These are phyloP conservation scores for Rhingia campestris DNA, from an alignment of 2,888 invertebrate species.

Conservation along the genomic window DNA sequence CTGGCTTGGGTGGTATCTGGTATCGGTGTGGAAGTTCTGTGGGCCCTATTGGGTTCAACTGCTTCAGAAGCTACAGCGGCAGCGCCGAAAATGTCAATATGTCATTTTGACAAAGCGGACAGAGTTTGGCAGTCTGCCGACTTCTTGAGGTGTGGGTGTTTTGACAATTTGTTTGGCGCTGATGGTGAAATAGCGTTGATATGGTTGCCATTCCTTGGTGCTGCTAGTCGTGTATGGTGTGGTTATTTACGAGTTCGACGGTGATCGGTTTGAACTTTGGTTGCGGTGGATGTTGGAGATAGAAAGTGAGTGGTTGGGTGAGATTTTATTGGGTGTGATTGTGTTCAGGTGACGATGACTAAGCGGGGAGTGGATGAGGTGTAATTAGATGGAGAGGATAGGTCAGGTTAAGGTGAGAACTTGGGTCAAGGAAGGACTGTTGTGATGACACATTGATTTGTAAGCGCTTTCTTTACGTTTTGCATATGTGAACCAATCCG, in stretches of 20 bases:
- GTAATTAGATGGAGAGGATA: background rate
- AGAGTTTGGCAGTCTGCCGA: constrained; percentile 22
- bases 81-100: constrained; percentile 58
- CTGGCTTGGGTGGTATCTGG: constrained; percentile 46
- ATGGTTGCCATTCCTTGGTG: constrained; percentile 12
- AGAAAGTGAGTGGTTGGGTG: constrained; percentile 8
- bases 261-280: constrained; percentile 25
- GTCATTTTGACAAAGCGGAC: constrained; percentile 48
- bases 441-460: no score
- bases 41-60: constrained; percentile 64
- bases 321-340: background rate
- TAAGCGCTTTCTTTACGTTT: no score
- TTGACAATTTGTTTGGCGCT: constrained; percentile 45
- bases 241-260: constrained; percentile 50
- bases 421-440: no score
- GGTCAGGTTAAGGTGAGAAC: no score
- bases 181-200: constrained; percentile 40
- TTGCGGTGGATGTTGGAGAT: constrained; percentile 9
- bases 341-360: constrained; percentile 9
- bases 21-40: constrained; percentile 61
- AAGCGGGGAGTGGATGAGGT: background rate
- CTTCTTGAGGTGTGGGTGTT: constrained; percentile 46
- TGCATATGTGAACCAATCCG: no score
- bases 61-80: constrained; percentile 60
- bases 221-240: background rate